Percentiles rank a stretch among this genome's conserved stretches.
Evolutionary conservation across 2,797 vertebrate genomes (phyloP).

Genomic region (Thunnus albacares): DNA sequence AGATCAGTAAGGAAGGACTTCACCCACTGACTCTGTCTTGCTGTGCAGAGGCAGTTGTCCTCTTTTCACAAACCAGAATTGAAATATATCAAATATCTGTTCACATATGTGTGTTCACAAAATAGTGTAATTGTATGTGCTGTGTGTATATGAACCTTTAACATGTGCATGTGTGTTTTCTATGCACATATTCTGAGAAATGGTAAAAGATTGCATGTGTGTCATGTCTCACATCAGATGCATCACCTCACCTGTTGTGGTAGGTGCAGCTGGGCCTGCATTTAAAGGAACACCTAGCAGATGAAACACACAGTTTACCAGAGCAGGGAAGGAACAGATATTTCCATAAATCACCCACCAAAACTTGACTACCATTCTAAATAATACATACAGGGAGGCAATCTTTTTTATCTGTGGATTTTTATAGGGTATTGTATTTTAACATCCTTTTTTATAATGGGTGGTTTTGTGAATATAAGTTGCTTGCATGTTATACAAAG

Average conservation of each 20-base stretch:
- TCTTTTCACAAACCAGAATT: background rate
- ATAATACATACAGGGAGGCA: background rate
- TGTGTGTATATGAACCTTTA: background rate
- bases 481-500: background rate
- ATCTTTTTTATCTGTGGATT: background rate
- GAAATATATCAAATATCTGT: background rate
- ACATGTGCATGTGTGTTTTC: background rate
- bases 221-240: background rate
- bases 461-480: background rate
- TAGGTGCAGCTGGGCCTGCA: background rate
- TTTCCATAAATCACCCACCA: background rate
- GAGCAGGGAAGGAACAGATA: background rate
- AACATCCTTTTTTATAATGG: background rate
- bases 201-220: background rate
- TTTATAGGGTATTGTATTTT: background rate
- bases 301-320: conserved; percentile 26
- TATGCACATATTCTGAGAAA: background rate
- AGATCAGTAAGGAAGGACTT: background rate
- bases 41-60: background rate
- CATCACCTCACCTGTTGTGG: conserved; percentile 53
- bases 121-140: background rate
- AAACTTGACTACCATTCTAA: background rate
- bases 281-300: conserved; percentile 35
- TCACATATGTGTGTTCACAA: background rate
- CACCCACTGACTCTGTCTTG: background rate